Evolutionary conservation across 2,888 invertebrate species (phyloP), one percentile per base, ranked within the genome.

Genomic region (Harpagoxenus sublaevis): DNA sequence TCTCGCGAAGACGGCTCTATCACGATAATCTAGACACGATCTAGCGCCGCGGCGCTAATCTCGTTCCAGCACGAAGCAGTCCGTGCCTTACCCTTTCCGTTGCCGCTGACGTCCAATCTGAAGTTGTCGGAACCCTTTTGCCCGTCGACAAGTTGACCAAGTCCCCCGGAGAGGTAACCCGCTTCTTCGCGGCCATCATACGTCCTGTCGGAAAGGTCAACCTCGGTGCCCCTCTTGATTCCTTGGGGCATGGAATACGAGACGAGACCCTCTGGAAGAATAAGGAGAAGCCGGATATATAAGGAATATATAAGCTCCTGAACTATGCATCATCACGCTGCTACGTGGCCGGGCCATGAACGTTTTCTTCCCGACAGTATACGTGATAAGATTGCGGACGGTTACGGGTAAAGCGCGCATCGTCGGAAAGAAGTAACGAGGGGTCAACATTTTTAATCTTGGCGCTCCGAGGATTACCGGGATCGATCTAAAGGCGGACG

Each of bases 201-300:
- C 39, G 97, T 97, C 90, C 96, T 96, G 95, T 98, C 98, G 84
- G 97, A 96, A 81, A 98, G 96, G 95, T 98, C 97, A 91, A 98
- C 96, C 93, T 97, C 97, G 86, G 97, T 96, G 79, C 97, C 96
- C 93, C 97, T 96, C 86, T 96, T 96, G 74, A 96, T 96, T 92
- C 97, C 97, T 95, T 97, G 97, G 45, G 97, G 97, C 96, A 97
- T 97, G 90, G 97, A 96, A 95, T 98, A 98, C 88, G 97, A 97
- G 91, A 98, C 95, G 87, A 98, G 96, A 85, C 97, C 97, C 95
- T 97, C 98, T 98, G 96, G 86, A 70, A 53, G 53, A 55, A 77
- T 48, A 79, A 68, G 68, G 35, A 55, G 55, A 57, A 65, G 57
- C 51, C 51, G 51, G 35, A 57, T 73, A 31, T 73, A 31, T 84